Evolutionary conservation across 2,888 invertebrate species (phyloP), one percentile per base, ranked within the genome.

Genomic region (Endotricha flammealis): DNA sequence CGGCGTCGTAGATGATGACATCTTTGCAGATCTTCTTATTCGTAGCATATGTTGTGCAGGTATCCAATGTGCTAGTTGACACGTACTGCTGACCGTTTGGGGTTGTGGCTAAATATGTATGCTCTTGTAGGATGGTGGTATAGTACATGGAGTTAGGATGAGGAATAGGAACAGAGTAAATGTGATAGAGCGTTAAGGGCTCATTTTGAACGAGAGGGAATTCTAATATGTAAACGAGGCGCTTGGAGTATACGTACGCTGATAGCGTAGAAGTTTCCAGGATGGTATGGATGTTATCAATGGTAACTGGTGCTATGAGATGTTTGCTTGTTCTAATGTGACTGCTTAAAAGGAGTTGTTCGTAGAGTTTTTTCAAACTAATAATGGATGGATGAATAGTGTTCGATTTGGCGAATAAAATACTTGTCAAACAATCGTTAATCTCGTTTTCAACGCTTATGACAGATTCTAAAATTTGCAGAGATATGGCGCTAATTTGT

Each of bases 121-220:
- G 57, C 53, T 61, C 59, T 6, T 53, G 50, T 11, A 59, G 45
- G 44, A 57, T 48, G 4, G 53, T 56, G 3, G 56, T 41, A 24
- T 50, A 42, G 0, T 44, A 36, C 4, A 46, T 43, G 23, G 54
- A 52, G 32, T 57, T 48, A 6, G 48, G 41, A 41, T 55, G 53
- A 47, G 42, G 44, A 4, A 56, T 56, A 6, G 56, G 53, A 11
- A 53, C 50, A 3, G 50, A 57, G 32, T 53, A 57, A 3, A 52
- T 36, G 29, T 57, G 53, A 31, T 56, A 57, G 5, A 58, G 17
- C 1, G 38, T 46, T 7, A 55, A 45, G n/a, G 36, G 36, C 13
- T 52, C 40, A 9, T 37, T 41, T 40, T 43, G 39, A 2, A 58
- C 40, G 25, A 57, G 29, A n/a, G 50, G 55, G 5, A 56, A 52